These are phyloP conservation scores for Pteromalus puparum DNA, from an alignment of 1,140 invertebrate genomes.

Conservation along the genomic window DNA sequence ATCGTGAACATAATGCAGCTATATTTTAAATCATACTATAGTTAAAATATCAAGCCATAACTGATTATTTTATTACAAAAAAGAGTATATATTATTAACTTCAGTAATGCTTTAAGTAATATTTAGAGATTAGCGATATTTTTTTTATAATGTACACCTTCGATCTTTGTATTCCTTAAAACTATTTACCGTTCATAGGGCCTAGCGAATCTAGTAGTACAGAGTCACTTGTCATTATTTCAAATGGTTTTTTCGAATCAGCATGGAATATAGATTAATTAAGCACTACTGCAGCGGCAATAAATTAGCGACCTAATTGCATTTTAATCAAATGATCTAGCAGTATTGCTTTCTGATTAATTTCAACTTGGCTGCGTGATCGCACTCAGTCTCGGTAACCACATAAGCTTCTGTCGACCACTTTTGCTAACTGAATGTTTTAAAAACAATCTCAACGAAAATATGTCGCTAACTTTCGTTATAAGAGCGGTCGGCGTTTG, in stretches of 20 bases:
- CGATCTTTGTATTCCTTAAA: neutral
- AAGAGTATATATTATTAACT: neutral
- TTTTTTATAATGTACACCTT: neutral
- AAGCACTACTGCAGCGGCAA: neutral
- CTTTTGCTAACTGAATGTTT: neutral
- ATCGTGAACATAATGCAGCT: neutral
- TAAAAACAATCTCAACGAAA: neutral
- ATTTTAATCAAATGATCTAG: conserved; percentile 38
- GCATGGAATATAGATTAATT: neutral
- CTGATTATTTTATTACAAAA: neutral
- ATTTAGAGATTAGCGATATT: neutral
- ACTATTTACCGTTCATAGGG: neutral
- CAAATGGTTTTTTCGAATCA: neutral
- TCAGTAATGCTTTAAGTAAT: neutral
- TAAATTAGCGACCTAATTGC: conserved; percentile 35
- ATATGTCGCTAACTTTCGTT: neutral
- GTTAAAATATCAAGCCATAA: neutral
- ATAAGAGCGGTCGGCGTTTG: neutral
- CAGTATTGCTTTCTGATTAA: neutral
- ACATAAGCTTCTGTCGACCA: neutral
- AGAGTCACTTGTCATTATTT: too few species aligned
- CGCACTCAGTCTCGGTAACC: neutral
- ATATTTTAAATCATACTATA: neutral
- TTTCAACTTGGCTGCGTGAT: neutral
- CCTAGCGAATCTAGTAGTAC: neutral